phyloP scores from a whole-genome alignment of 2,113 vertebrate species.

The Onychostruthus taczanowskii region DNA sequence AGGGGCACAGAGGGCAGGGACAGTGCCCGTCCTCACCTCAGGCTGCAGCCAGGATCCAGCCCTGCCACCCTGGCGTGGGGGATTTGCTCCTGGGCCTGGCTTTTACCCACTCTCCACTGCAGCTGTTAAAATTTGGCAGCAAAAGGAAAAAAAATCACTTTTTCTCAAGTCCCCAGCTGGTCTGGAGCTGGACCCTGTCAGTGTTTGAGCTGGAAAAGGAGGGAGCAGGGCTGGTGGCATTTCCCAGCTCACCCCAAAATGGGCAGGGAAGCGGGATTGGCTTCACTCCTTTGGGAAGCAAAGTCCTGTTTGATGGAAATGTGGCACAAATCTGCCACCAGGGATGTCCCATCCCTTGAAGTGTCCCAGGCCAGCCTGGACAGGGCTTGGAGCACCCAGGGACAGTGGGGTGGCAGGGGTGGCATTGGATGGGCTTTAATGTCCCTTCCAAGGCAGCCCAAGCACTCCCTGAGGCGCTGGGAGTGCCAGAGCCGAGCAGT shows the following conservation, averaged over 20 bases:
- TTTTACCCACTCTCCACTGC: background rate
- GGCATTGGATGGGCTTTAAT: background rate
- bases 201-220: background rate
- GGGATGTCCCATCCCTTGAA: background rate
- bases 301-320: rapidly evolving
- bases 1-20: background rate
- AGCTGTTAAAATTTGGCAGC: background rate
- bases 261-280: background rate
- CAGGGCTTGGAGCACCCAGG: background rate
- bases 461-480: background rate
- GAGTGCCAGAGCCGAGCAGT: background rate
- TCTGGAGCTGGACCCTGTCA: rapidly evolving
- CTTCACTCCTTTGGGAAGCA: background rate
- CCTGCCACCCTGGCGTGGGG: background rate
- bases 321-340: background rate
- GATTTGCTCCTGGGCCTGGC: background rate
- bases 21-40: background rate
- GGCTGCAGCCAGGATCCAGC: background rate
- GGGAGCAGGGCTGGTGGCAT: background rate
- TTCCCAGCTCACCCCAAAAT: background rate
- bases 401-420: background rate
- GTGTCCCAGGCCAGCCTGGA: background rate
- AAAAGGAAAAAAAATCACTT: background rate
- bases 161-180: background rate
- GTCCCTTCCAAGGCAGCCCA: background rate